These are phyloP conservation scores for Atherinosoma microstoma DNA, from an alignment of 2,797 vertebrate genomes.

Conservation along the genomic window DNA sequence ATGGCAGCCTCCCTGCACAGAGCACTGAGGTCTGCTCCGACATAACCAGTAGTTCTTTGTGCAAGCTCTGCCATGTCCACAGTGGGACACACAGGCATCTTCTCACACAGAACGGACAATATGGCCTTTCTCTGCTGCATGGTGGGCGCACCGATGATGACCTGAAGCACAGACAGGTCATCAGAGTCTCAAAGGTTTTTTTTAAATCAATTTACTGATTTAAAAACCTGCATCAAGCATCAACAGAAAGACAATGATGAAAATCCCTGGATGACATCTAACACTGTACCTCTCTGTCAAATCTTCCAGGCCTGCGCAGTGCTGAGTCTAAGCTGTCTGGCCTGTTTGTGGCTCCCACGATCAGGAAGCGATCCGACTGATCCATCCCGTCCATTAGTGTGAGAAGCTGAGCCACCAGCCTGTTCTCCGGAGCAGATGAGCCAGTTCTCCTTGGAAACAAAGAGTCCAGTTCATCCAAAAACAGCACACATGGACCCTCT, in stretches of 20 bases:
- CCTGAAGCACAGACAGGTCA: slow-evolving; percentile 69
- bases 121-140: slow-evolving; percentile 88
- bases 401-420: slow-evolving; percentile 92
- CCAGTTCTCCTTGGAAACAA: slow-evolving; percentile 88
- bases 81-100: slow-evolving; percentile 83
- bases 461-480: slow-evolving; percentile 94
- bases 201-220: background rate
- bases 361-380: slow-evolving; percentile 81
- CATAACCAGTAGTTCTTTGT: slow-evolving; percentile 90
- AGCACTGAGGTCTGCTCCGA: slow-evolving; percentile 93
- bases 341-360: slow-evolving; percentile 91
- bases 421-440: slow-evolving; percentile 85
- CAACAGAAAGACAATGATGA: background rate
- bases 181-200: background rate
- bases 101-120: slow-evolving; percentile 84
- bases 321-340: slow-evolving; percentile 91
- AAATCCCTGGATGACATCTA: background rate
- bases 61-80: slow-evolving; percentile 85
- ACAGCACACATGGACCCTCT: slow-evolving; percentile 88
- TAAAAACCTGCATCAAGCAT: background rate
- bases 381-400: slow-evolving; percentile 91
- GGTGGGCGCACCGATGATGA: slow-evolving; percentile 91
- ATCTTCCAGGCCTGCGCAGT: slow-evolving; percentile 91
- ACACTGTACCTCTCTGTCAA: slow-evolving; percentile 91
- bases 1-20: slow-evolving; percentile 93